Conservation (phyloP, 2,113 vertebrate species). For the Mustelus asterias region DNA sequence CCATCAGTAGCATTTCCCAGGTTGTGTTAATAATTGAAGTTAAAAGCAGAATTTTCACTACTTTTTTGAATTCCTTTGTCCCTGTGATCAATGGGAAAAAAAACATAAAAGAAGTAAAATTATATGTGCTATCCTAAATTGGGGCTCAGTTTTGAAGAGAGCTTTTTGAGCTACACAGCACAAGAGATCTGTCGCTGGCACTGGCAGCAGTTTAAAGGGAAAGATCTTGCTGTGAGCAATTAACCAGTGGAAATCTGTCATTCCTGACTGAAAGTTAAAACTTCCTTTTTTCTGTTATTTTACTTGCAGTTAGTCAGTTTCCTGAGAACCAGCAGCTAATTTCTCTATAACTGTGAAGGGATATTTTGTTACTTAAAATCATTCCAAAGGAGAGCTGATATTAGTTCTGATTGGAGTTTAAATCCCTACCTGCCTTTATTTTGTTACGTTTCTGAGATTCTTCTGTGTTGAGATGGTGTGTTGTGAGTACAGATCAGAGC, state of each 20-base stretch:
- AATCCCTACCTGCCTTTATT: not conserved
- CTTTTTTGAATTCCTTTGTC: not conserved
- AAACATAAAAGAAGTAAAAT: not conserved
- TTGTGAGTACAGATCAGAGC: not conserved
- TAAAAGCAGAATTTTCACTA: not conserved
- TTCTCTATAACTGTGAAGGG: not conserved
- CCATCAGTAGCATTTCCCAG: not conserved
- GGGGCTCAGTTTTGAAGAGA: not conserved
- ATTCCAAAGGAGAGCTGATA: not conserved
- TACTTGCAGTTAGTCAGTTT: not conserved
- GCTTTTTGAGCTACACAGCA: not conserved
- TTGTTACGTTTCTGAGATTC: not conserved
- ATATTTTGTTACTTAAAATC: not conserved
- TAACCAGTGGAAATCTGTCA: not conserved
- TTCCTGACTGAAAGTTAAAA: not conserved
- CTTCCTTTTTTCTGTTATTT: not conserved
- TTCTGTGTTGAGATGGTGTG: not conserved
- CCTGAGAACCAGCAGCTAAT: not conserved
- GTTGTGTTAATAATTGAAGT: not conserved
- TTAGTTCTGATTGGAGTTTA: not conserved
- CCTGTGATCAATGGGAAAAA: not conserved
- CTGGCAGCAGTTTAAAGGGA: not conserved
- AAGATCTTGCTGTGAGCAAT: not conserved
- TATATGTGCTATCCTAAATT: not conserved
- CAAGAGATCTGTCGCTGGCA: not conserved